phyloP scores from a whole-genome alignment of 2,797 vertebrate species.

The Austrolebias charrua region DNA sequence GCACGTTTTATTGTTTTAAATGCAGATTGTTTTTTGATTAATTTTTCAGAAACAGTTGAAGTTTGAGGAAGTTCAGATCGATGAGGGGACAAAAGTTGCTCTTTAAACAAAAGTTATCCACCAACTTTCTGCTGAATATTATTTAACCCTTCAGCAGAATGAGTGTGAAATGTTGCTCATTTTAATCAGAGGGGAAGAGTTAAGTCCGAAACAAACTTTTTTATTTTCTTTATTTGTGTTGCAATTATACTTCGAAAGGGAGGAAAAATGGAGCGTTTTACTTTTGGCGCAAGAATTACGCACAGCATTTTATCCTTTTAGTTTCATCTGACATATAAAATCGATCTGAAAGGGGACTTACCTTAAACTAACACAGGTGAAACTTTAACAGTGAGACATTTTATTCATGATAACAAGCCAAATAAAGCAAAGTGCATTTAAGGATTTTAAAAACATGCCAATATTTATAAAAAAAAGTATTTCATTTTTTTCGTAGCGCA shows the following conservation, averaged over 20 bases:
- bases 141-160: conserved; percentile 3
- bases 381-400: conserved; percentile 22
- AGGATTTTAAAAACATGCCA: neutral
- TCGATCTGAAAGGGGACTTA: conserved; percentile 54
- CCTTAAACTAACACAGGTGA: conserved; percentile 49
- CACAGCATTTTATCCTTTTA: conserved; percentile 9
- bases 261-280: conserved; percentile 1
- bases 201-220: neutral
- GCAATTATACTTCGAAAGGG: neutral
- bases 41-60: neutral
- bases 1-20: neutral
- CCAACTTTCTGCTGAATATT: conserved; percentile 40
- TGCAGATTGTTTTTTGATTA: too few species aligned
- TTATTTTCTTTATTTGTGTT: neutral
- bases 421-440: conserved; percentile 9
- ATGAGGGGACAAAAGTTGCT: conserved; percentile 42
- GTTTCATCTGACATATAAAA: too few species aligned
- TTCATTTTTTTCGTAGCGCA: neutral
- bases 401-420: conserved; percentile 8
- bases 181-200: neutral
- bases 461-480: too few species aligned
- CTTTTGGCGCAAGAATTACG: conserved; percentile 48
- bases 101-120: conserved; percentile 50
- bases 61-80: conserved; percentile 39
- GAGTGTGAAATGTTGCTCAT: neutral